A percentile compares a stretch with the other conserved stretches of the same genome.
phyloP scores from a whole-genome alignment of 2,888 invertebrate species.

The Frankliniella fusca region DNA sequence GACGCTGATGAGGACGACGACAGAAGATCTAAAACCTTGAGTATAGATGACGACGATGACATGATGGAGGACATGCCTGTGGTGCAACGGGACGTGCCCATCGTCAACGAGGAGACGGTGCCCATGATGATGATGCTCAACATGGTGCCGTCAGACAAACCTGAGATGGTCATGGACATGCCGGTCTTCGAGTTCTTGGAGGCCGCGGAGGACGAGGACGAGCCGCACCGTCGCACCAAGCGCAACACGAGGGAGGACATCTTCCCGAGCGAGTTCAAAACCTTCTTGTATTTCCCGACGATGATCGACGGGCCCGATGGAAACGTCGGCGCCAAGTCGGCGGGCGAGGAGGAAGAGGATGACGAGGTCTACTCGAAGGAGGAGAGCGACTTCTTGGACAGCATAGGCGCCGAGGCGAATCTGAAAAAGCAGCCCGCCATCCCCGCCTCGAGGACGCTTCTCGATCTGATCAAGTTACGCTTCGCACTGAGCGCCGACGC shows the following conservation, averaged over 20 bases:
- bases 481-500: slow-evolving; percentile 1
- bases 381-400: not conserved
- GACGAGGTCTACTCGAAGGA: not conserved
- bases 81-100: not conserved
- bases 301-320: not conserved
- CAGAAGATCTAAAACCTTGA: not conserved
- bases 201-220: not conserved
- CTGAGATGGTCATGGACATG: not conserved
- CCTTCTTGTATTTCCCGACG: not conserved
- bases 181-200: not conserved
- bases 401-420: not conserved
- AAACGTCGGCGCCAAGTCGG: not conserved
- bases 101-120: slow-evolving; percentile 12
- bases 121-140: not conserved
- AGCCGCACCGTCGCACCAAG: not conserved
- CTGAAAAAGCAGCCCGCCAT: not conserved
- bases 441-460: not conserved
- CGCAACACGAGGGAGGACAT: not conserved
- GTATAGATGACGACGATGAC: not conserved
- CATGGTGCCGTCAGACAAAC: not conserved
- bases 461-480: not conserved
- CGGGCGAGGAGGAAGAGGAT: not conserved
- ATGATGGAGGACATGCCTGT: not conserved
- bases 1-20: not conserved
- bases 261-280: slow-evolving; percentile 5